Evolutionary conservation across 2,113 vertebrate species (phyloP), one percentile per base, ranked within the genome.

Genomic region (Aegypius monachus): DNA sequence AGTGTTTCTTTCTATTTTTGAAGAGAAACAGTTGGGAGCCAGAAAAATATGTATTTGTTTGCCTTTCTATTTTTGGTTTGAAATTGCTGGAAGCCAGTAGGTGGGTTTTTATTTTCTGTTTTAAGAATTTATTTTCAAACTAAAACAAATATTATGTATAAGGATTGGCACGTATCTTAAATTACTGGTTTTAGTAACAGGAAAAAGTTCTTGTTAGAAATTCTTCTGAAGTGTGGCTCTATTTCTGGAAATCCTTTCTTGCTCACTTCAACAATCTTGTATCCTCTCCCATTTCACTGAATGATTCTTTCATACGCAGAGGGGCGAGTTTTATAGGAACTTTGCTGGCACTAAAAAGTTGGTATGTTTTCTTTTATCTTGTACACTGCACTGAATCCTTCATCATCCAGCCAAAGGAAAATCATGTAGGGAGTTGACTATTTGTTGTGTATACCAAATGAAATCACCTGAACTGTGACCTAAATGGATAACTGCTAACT

Each of bases 1-100:
- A 81, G 50, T 67, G n/a, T 11, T 86, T 84, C 38, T 85, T 96
- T 95, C 88, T 91, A 66, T 90, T 96, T 97, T 94, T 89, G 82
- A 66, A 77, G 52, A 86, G 45, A 74, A 96, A 81, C 6, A 40
- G 53, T 53, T 90, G 48, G 47, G 32, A 96, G 90, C 55, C 94
- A 95, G 85, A 91, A 87, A 91, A 93, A 58, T 47, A 15, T 13
- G 26, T 55, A 29, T 94, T 91, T 93, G 68, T 97, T 96, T 95
- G 63, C 36, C 31, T 48, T 90, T 85, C 95, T 96, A 95, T 95
- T 94, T 95, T 96, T 96, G 77, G 27, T 88, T 97, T 93, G 71
- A 82, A 96, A 95, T 93, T 91, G 61, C 88, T 97, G 91, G 92
- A 94, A 96, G 81, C 52, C 50, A 83, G 87, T 85, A 85, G 84